These are phyloP conservation scores for Paradoxurus hermaphroditus DNA, from an alignment of 2,113 vertebrate genomes.

Conservation along the genomic window DNA sequence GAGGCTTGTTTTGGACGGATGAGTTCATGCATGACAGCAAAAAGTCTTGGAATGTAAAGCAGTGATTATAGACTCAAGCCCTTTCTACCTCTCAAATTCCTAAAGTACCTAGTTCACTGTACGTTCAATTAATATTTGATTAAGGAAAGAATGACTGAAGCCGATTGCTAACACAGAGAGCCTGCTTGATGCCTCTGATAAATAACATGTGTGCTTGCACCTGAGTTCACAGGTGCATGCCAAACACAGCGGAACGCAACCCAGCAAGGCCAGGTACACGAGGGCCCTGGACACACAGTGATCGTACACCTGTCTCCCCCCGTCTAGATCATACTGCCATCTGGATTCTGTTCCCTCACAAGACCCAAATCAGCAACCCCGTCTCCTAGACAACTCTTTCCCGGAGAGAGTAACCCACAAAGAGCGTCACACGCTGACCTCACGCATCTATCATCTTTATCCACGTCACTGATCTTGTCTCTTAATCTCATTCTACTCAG, in stretches of 20 bases:
- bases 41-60: background rate
- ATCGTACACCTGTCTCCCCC: no score
- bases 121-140: background rate
- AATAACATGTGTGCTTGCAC: background rate
- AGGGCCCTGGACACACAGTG: no score
- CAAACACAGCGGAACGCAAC: background rate
- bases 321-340: background rate
- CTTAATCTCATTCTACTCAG: background rate
- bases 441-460: rapidly evolving
- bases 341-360: background rate
- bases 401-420: background rate
- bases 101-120: background rate
- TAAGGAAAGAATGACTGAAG: background rate
- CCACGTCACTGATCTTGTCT: background rate
- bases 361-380: background rate
- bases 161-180: background rate
- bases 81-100: background rate
- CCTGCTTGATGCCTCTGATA: background rate
- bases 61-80: background rate
- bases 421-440: background rate
- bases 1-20: background rate
- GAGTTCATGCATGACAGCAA: background rate
- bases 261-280: background rate
- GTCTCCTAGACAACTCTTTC: background rate
- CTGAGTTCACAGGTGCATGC: background rate